A percentile compares a stretch with the other conserved stretches of the same genome.
Conservation (phyloP, 2,113 vertebrate genomes). For the Lepus americanus region DNA sequence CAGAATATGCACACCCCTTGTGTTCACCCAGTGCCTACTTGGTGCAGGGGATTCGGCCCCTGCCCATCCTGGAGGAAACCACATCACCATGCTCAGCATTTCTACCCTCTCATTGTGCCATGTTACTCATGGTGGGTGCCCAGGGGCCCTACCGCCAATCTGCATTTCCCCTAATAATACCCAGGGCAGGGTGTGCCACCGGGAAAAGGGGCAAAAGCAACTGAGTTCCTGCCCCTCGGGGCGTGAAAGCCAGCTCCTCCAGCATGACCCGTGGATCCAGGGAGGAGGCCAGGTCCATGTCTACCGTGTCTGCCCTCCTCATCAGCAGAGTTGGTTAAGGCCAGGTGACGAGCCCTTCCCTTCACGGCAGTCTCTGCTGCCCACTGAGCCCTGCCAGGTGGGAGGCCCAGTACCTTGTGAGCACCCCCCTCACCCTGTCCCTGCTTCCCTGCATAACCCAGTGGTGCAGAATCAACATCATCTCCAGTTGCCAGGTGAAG, state of each 20-base stretch:
- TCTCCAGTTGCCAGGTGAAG: neutral
- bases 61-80: neutral
- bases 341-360: neutral
- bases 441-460: neutral
- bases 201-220: neutral
- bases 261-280: neutral
- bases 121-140: neutral
- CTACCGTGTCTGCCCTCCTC: too few species aligned
- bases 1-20: rapidly evolving
- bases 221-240: neutral
- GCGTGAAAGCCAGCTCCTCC: neutral
- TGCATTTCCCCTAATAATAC: neutral
- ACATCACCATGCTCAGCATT: neutral
- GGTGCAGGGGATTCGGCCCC: neutral
- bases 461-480: neutral
- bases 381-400: too few species aligned
- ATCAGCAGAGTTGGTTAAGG: neutral
- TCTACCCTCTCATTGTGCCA: rapidly evolving
- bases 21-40: neutral
- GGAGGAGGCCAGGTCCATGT: neutral
- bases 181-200: neutral
- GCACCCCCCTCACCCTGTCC: rapidly evolving
- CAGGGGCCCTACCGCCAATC: neutral
- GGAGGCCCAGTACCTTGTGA: rapidly evolving
- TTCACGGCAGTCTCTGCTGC: rapidly evolving